Percentiles rank a stretch among this genome's conserved stretches.
These are phyloP conservation scores for Heliconius hewitsoni DNA, from an alignment of 1,140 invertebrate genomes.

Conservation along the genomic window DNA sequence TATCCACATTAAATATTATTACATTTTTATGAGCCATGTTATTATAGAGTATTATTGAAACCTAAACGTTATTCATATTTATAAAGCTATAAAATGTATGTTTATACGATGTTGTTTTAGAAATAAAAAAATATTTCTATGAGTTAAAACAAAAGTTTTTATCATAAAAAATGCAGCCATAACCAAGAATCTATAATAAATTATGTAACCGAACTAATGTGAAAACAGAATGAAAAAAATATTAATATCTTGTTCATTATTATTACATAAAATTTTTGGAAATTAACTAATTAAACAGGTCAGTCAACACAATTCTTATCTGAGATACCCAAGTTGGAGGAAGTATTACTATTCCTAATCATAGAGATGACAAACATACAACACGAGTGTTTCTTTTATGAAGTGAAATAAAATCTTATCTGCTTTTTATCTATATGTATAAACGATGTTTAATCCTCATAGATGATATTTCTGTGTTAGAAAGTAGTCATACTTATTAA, in stretches of 20 bases:
- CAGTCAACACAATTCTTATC: too few species aligned
- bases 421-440: not conserved
- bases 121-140: not conserved
- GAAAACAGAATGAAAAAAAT: not conserved
- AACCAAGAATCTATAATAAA: not conserved
- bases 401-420: not conserved
- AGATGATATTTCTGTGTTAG: not conserved
- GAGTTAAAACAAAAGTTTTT: not conserved
- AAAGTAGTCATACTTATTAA: not conserved
- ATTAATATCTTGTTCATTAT: not conserved
- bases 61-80: conserved; percentile 42
- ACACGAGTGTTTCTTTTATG: not conserved
- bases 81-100: conserved; percentile 40
- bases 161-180: not conserved
- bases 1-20: conserved; percentile 47
- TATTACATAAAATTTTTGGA: not conserved
- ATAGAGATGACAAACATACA: too few species aligned
- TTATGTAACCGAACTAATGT: not conserved
- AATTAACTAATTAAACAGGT: not conserved
- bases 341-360: not conserved
- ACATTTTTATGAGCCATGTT: conserved; percentile 50
- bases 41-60: conserved; percentile 41
- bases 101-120: conserved; percentile 17
- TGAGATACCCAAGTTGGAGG: too few species aligned
- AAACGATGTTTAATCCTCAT: not conserved